Evolutionary conservation across 2,113 vertebrate species (phyloP), one percentile per base, ranked within the genome.

Genomic region (Monarcha castaneiventris): DNA sequence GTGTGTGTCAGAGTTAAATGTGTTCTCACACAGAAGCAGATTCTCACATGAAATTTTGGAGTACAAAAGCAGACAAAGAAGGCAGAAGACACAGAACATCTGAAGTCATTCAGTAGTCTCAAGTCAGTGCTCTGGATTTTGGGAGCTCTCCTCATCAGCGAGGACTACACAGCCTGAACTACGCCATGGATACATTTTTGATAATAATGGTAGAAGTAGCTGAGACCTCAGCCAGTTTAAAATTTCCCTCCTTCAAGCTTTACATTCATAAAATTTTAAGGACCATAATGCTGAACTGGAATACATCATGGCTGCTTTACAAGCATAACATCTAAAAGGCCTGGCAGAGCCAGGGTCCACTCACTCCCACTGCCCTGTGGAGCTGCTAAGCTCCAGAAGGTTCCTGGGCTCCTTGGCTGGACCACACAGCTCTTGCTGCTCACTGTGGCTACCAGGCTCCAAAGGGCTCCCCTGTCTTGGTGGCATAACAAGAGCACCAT

Each of bases 401-500:
- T 13, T 89, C 74, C 74, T 69, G 87, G 71, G 25, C 33, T 73
- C 63, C 68, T 64, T 0, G 1, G 49, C 43, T 62, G 59, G 73
- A 84, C 61, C 83, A 72, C 86, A 78, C 73, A 87, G 61, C 46
- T 76, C 62, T 43, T 0, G 0, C 32, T 66, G 76, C 73, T 66
- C 3, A 0, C 49, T 3, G 1, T 0, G 2, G 61, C 85, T 73
- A 63, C 61, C 20, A 10, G 20, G 44, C 7, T 66, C 59, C 43
- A 14, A 3, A 4, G 33, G 56, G 37, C 61, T 92, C 52, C 32
- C 32, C 11, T 3, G 2, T 26, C 61, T 41, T 21, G 1, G 54
- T 54, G 43, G 19, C 0, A 0, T 6, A 46, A 35, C 1, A 4
- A 51, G 14, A 64, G 49, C 32, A 56, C 9, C 1, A 0, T 13